A percentile compares a stretch with the other conserved stretches of the same genome.
These are phyloP conservation scores for Ciona savignyi DNA, from an alignment of 23 tunicate genomes.

Conservation along the genomic window DNA sequence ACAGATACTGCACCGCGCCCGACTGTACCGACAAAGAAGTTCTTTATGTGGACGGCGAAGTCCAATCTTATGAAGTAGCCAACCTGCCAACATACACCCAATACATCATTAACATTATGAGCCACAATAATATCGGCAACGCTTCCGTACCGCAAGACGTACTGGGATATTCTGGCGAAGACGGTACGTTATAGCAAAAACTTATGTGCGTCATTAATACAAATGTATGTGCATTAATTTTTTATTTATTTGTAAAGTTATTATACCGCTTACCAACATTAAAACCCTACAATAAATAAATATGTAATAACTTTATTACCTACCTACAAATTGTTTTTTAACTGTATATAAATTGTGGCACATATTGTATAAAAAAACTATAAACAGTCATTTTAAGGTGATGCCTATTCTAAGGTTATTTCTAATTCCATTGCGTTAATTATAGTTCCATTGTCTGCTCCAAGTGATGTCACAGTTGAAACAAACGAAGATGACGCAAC, in stretches of 20 bases:
- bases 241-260: background rate
- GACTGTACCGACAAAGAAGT: slow-evolving; percentile 11
- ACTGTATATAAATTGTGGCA: too few species aligned
- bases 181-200: slow-evolving; percentile 13
- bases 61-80: slow-evolving; percentile 7
- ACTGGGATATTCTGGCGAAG: slow-evolving; percentile 57
- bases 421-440: background rate
- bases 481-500: slow-evolving; percentile 1
- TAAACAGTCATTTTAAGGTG: too few species aligned
- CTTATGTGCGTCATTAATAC: background rate
- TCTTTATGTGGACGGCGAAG: slow-evolving; percentile 3
- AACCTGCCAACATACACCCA: slow-evolving; percentile 17
- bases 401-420: too few species aligned
- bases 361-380: too few species aligned
- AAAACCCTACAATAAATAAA: background rate
- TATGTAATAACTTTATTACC: background rate
- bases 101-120: slow-evolving; percentile 30
- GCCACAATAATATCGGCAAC: slow-evolving; percentile 28
- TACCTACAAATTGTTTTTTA: background rate
- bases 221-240: too few species aligned
- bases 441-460: slow-evolving; percentile 23
- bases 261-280: background rate
- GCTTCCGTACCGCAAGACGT: slow-evolving; percentile 3
- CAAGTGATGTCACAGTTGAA: slow-evolving; percentile 17
- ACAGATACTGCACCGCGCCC: background rate